Conservation (phyloP, 1,140 invertebrate species). For the Popillia japonica region DNA sequence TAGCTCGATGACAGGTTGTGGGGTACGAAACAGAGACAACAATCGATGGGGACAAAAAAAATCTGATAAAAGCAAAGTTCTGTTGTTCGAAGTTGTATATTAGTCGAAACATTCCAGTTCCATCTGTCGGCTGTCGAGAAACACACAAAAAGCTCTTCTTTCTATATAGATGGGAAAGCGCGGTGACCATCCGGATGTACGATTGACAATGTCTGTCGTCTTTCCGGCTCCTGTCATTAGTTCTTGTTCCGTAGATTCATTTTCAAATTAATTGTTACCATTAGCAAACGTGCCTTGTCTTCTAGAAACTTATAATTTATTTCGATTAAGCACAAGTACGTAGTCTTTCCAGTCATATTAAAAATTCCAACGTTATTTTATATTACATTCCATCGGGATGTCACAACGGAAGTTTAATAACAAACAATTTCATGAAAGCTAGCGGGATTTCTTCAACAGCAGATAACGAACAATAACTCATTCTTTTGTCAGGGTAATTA, state of each 20-base stretch:
- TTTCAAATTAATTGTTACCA: too few species aligned
- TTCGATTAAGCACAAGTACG: too few species aligned
- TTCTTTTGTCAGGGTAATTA: neutral
- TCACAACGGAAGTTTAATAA: too few species aligned
- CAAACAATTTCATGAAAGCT: too few species aligned
- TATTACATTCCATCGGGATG: too few species aligned
- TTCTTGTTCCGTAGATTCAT: too few species aligned
- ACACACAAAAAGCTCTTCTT: neutral
- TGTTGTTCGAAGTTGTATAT: constrained; percentile 15
- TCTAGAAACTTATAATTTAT: too few species aligned
- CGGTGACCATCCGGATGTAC: neutral
- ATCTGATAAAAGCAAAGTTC: constrained; percentile 15
- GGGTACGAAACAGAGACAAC: neutral
- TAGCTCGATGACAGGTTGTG: neutral
- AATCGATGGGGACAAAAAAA: neutral
- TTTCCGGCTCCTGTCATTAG: neutral
- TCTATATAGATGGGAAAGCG: neutral
- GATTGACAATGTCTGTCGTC: constrained; percentile 8
- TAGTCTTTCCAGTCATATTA: too few species aligned
- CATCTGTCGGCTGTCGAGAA: neutral
- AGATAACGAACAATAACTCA: too few species aligned
- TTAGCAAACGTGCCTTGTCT: too few species aligned
- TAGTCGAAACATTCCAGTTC: constrained; percentile 18
- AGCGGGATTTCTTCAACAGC: too few species aligned
- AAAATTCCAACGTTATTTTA: too few species aligned